Conservation (phyloP, 2,113 vertebrate species). For the Butorides virescens region DNA sequence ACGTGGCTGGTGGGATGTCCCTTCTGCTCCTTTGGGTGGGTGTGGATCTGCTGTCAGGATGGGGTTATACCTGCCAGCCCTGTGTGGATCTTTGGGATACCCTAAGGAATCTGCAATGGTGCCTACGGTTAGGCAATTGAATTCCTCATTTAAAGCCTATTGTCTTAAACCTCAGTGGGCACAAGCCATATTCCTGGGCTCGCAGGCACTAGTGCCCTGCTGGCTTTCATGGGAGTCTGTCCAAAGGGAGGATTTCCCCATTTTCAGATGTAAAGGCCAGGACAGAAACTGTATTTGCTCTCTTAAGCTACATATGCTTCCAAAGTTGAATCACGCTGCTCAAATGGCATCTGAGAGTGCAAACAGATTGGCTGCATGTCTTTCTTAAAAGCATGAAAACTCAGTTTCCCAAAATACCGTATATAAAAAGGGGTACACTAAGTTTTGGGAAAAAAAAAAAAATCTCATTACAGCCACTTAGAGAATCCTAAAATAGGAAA, state of each 20-base stretch:
- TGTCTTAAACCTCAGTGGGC: neutral
- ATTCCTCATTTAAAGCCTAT: neutral
- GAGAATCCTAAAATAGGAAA: neutral
- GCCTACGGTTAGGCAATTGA: neutral
- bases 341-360: constrained; percentile 21
- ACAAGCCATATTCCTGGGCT: neutral
- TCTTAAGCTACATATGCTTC: neutral
- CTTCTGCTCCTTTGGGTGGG: neutral
- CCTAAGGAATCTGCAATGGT: neutral
- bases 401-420: constrained; percentile 12
- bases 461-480: neutral
- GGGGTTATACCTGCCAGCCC: neutral
- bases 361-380: constrained; percentile 31
- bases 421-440: neutral
- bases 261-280: neutral
- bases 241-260: neutral
- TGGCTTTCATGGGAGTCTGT: neutral
- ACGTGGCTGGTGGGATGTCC: neutral
- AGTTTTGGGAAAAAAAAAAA: neutral
- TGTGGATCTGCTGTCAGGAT: neutral
- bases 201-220: rapidly evolving
- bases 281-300: neutral
- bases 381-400: constrained; percentile 18
- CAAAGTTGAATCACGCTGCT: neutral
- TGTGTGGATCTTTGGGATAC: neutral